Evolutionary conservation across 2,113 vertebrate species (phyloP), one percentile per base, ranked within the genome.

Genomic region (Rhabdomys dilectus): DNA sequence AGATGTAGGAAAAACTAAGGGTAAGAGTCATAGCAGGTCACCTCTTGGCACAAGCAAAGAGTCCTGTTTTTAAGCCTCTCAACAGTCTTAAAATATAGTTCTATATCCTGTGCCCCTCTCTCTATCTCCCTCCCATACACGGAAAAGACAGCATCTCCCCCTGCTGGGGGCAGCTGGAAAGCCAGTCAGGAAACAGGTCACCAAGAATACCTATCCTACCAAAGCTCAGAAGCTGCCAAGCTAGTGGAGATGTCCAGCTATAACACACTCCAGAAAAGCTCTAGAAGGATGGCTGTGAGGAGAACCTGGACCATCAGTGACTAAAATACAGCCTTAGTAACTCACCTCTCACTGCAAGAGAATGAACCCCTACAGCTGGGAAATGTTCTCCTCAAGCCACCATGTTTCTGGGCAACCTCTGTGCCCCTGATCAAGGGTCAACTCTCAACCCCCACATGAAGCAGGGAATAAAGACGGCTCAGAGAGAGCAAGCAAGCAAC

Each of bases 111-210:
- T 34, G 64, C n/a, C 81, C 78, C 91, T 87, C 91, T 88, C 51
- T 24, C 34, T 17, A 3, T 12, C 42, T 8, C 88, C 64, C 88
- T 89, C 88, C 72, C 70, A 66, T 64, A 90, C 56, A 36, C 5
- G 22, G 1, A 66, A 62, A 73, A 96, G 93, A 91, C 94, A 91
- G 94, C 73, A 91, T 94, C 97, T 97, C 96, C 97, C 96, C 95
- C 96, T 97, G 39, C 97, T 96, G 96, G 96, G 96, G 81, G 91
- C 53, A 96, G 62, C 21, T 73, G 94, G 95, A 95, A 97, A 95
- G 81, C 89, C 84, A 90, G 66, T 60, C 66, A 89, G 86, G 68
- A 93, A 56, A 12, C 2, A 9, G 0, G 77, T 53, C 76, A 48
- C 80, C 68, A 21, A 36, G 16, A 36, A 89, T 34, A n/a, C 64